phyloP scores from a whole-genome alignment of 2,797 vertebrate species.

The Stomatorhinus walkeri region DNA sequence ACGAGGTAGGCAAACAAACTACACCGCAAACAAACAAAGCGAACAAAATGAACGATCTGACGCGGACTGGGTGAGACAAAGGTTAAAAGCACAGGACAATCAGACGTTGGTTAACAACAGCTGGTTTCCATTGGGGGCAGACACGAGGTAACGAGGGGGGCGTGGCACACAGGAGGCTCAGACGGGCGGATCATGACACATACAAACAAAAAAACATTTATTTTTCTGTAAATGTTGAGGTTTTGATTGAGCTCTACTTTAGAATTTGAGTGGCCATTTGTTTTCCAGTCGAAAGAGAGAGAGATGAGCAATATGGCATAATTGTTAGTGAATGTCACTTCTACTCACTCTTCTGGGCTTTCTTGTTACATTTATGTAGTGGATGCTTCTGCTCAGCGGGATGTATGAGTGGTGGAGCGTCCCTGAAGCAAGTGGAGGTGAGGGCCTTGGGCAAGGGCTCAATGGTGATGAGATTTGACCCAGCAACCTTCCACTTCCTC shows the following conservation, averaged over 20 bases:
- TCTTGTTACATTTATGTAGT: background rate
- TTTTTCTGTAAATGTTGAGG: background rate
- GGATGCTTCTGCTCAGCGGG: background rate
- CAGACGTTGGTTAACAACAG: too few relatives aligned
- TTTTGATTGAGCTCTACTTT: background rate
- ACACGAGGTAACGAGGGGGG: too few relatives aligned
- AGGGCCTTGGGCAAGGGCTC: background rate
- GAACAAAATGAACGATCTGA: too few relatives aligned
- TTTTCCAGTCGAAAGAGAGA: background rate
- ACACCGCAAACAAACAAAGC: too few relatives aligned
- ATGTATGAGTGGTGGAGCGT: background rate
- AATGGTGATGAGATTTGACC: background rate
- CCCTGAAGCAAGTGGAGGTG: background rate
- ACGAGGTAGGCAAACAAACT: too few relatives aligned
- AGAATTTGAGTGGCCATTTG: background rate
- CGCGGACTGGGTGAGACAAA: too few relatives aligned
- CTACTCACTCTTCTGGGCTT: background rate
- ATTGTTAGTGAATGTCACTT: background rate
- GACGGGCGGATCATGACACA: too few relatives aligned
- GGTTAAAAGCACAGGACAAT: too few relatives aligned
- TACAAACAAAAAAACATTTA: background rate
- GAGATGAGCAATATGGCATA: background rate
- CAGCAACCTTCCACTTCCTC: background rate
- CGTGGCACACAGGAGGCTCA: too few relatives aligned
- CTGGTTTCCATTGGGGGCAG: too few relatives aligned